Conservation (phyloP, 2,888 invertebrate species). For the Trachelus troglodyta region DNA sequence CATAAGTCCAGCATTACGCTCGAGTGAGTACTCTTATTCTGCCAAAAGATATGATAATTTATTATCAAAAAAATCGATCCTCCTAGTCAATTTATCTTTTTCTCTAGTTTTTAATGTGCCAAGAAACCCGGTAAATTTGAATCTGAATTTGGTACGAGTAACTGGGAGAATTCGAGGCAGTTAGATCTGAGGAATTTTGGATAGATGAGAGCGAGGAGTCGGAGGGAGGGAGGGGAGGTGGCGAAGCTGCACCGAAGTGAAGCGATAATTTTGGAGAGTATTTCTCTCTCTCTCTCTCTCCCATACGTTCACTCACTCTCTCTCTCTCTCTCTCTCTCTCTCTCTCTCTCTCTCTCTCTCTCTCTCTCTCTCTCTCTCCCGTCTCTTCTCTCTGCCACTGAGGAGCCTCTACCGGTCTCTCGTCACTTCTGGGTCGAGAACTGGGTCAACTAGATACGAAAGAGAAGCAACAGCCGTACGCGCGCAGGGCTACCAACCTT, state of each 20-base stretch:
- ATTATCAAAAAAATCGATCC: not conserved
- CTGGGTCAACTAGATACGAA: constrained; percentile 52
- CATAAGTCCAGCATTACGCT: not conserved
- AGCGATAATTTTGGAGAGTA: constrained; percentile 38
- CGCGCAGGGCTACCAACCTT: constrained; percentile 2
- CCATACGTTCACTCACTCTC: not conserved
- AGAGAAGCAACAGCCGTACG: constrained; percentile 28
- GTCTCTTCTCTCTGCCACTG: not conserved
- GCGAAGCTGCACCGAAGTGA: constrained; percentile 4
- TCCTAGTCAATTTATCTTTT: not conserved
- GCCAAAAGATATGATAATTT: not conserved
- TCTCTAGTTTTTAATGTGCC: not conserved
- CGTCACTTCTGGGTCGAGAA: constrained; percentile 31
- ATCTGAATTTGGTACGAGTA: not conserved
- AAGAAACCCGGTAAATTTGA: not conserved
- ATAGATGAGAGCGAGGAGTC: not conserved
- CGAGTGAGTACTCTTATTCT: not conserved
- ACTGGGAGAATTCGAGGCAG: not conserved
- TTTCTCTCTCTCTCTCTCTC: constrained; percentile 37
- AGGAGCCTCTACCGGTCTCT: not conserved
- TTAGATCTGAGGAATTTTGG: not conserved
- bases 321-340: constrained; percentile 14
- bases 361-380: not conserved
- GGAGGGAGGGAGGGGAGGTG: not conserved
- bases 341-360: constrained; percentile 33